phyloP scores from a whole-genome alignment of 1,140 invertebrate species.

The Drosophila sucinea region DNA sequence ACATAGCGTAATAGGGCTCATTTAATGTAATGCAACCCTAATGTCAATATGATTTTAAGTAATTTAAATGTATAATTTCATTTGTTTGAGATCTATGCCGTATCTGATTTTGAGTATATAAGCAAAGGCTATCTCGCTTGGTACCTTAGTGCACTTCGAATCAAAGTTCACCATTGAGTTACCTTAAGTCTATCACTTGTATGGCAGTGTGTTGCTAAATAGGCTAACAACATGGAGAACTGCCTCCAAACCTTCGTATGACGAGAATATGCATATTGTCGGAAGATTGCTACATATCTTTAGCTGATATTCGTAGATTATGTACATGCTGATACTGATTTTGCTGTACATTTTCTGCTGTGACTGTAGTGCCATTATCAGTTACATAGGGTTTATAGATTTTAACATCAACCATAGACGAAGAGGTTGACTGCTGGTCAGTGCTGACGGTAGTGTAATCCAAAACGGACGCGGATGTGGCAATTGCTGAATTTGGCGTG shows the following conservation, averaged over 20 bases:
- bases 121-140: conserved; percentile 4
- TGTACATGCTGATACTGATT: conserved; percentile 18
- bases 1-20: not conserved
- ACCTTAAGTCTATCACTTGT: conserved; percentile 53
- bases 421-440: conserved; percentile 3
- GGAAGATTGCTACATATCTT: conserved; percentile 56
- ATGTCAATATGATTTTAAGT: conserved; percentile 2
- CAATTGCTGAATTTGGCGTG: not conserved
- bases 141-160: conserved; percentile 25
- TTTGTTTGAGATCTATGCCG: conserved; percentile 33
- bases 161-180: conserved; percentile 19
- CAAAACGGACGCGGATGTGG: conserved; percentile 3
- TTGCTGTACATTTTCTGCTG: conserved; percentile 26
- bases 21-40: conserved; percentile 3
- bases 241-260: conserved; percentile 37
- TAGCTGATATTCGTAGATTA: conserved; percentile 38
- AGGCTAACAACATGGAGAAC: conserved; percentile 50
- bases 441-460: conserved; percentile 4
- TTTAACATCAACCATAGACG: conserved; percentile 23
- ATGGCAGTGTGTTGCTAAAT: conserved; percentile 59
- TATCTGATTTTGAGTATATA: conserved; percentile 18
- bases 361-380: conserved; percentile 28
- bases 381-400: conserved; percentile 27
- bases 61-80: conserved; percentile 30
- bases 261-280: conserved; percentile 31